Evolutionary conservation across 2,888 invertebrate genomes (phyloP).

Genomic region (Tolmerus cingulatus): DNA sequence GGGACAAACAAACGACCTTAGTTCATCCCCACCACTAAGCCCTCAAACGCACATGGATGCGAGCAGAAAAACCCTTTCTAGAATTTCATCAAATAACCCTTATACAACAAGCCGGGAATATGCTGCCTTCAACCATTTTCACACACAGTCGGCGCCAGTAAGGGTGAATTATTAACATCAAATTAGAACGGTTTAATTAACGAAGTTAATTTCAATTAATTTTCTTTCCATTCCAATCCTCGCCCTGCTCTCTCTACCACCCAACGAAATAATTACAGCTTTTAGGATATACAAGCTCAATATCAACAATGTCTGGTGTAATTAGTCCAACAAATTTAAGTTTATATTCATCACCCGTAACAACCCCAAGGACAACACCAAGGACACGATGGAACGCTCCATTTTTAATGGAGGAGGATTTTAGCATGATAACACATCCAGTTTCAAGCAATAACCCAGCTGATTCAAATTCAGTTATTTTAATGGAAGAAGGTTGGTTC

Average conservation of each 20-base stretch:
- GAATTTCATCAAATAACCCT: constrained; percentile 63
- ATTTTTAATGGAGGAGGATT: constrained; percentile 93
- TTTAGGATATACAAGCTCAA: constrained; percentile 90
- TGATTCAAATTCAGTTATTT: constrained; percentile 74
- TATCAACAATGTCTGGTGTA: constrained; percentile 80
- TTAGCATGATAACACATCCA: constrained; percentile 87
- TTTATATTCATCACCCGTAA: constrained; percentile 78
- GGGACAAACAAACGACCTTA: constrained; percentile 46
- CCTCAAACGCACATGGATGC: constrained; percentile 55
- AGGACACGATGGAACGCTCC: constrained; percentile 85
- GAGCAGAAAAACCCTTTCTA: constrained; percentile 53
- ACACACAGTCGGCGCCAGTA: constrained; percentile 75
- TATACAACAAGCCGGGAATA: constrained; percentile 73
- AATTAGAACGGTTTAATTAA: constrained; percentile 5
- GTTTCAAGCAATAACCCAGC: constrained; percentile 67
- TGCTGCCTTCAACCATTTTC: constrained; percentile 82
- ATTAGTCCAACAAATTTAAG: constrained; percentile 89
- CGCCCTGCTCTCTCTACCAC: too few relatives aligned
- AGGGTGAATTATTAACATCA: constrained; percentile 47
- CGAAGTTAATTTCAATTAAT: not conserved
- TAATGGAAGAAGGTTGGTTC: constrained; percentile 78
- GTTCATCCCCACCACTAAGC: constrained; percentile 55
- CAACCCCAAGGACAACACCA: constrained; percentile 75
- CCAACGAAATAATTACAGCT: constrained; percentile 69
- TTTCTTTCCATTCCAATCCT: not conserved